Base-by-base conservation (phyloP, 2,888 invertebrate genomes). In the Athetis lepigone region DNA sequence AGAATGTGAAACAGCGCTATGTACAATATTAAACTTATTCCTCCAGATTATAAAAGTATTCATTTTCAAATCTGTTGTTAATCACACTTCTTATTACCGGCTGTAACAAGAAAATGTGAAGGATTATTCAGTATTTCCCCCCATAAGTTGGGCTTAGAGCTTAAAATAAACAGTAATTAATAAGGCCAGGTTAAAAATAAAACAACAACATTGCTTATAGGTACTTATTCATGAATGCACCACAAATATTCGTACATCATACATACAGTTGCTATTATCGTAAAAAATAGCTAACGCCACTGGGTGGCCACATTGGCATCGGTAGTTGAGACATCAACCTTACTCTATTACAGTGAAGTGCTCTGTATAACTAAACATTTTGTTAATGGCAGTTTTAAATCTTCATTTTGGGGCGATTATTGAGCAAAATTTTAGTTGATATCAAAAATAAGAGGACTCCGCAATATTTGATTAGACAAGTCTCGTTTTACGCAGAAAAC, bases 141-240 rank as follows among this genome's bases (percentile, higher is more conserved):
- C n/a, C n/a, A n/a, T n/a, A n/a, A n/a, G n/a, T n/a, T n/a, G n/a
- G n/a, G n/a, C n/a, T n/a, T n/a, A n/a, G n/a, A n/a, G n/a, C n/a
- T n/a, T n/a, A n/a, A n/a, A n/a, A n/a, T n/a, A n/a, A n/a, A n/a
- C n/a, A n/a, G n/a, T n/a, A n/a, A n/a, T n/a, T n/a, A 33, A 8
- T 8, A 36, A 55, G 37, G 18, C 36, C 0, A 29, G n/a, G n/a
- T n/a, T n/a, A 60, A 49, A 84, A 88, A 85, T 84, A 81, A 89
- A 85, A 87, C 82, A 51, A 83, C 64, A 60, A 6, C 36, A 29
- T 77, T 80, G 74, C 86, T 86, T 88, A 85, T 56, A 79, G 74
- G 79, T 85, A 88, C 84, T 75, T 78, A 75, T 77, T 86, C 84
- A 83, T 88, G 90, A 89, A 90, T 88, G 89, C 89, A 89, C 86